A percentile compares a stretch with the other conserved stretches of the same genome.
These are phyloP conservation scores for Idaea aversata DNA, from an alignment of 2,888 invertebrate species.

Conservation along the genomic window DNA sequence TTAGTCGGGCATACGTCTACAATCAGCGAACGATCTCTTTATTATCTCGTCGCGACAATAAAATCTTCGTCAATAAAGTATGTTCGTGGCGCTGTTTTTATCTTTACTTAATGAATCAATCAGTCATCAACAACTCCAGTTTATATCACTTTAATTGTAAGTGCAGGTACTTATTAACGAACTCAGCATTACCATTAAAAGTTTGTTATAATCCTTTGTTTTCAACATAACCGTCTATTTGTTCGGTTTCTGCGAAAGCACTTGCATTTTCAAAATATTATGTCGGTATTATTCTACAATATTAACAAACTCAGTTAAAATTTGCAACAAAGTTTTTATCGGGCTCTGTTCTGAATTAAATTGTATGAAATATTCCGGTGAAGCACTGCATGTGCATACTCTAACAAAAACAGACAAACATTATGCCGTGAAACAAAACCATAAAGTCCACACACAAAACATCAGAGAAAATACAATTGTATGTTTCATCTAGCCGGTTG, in stretches of 20 bases:
- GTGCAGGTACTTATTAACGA: background rate
- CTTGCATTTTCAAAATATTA: background rate
- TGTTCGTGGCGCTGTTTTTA: conserved; percentile 50
- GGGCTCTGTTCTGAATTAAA: background rate
- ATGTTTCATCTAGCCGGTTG: background rate
- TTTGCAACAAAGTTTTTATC: background rate
- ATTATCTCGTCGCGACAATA: conserved; percentile 54
- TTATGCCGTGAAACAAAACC: conserved; percentile 1
- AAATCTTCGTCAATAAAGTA: conserved; percentile 54
- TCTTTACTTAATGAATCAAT: conserved; percentile 66
- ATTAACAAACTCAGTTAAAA: background rate
- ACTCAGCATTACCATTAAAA: background rate
- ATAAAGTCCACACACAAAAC: background rate
- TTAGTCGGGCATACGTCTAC: conserved; percentile 37
- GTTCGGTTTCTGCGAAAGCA: background rate
- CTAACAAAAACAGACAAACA: background rate
- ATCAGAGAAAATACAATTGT: background rate
- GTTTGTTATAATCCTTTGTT: background rate
- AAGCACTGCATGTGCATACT: background rate
- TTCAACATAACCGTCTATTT: background rate
- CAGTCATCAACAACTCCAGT: conserved; percentile 51
- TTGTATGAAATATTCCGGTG: background rate
- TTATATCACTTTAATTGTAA: conserved; percentile 28
- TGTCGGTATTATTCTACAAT: background rate
- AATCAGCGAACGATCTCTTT: conserved; percentile 36